Evolutionary conservation across 2,888 invertebrate genomes (phyloP).

Genomic region (Drosophila sordidula): DNA sequence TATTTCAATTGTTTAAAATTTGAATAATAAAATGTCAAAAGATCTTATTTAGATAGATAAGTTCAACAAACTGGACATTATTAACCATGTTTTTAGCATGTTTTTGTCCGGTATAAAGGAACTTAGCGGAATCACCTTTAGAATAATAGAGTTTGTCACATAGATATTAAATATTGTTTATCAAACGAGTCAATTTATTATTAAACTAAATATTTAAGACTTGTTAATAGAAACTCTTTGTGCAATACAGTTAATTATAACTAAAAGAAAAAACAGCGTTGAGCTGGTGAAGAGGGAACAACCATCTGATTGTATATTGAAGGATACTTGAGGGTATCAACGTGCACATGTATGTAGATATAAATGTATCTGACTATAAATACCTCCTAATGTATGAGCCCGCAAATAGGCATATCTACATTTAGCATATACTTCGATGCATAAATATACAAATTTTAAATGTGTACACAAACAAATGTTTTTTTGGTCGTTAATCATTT

Average conservation of each 20-base stretch:
- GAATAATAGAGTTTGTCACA: too few relatives aligned
- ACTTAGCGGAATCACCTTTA: too few relatives aligned
- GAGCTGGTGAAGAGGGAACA: neutral
- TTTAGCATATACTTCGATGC: neutral
- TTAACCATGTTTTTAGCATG: too few relatives aligned
- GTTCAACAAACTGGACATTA: too few relatives aligned
- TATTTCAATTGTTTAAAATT: too few relatives aligned
- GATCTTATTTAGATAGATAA: too few relatives aligned
- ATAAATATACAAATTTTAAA: conserved; percentile 4
- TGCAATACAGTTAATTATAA: neutral
- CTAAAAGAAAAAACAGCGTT: neutral
- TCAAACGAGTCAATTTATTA: neutral
- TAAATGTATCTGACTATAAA: conserved; percentile 3
- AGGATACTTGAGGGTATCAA: neutral
- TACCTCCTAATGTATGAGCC: neutral
- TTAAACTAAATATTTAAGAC: neutral
- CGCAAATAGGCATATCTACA: neutral
- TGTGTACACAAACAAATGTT: conserved; percentile 5
- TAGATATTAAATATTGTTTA: too few relatives aligned
- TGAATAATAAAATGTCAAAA: too few relatives aligned
- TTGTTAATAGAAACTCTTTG: neutral
- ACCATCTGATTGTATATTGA: conserved; percentile 5
- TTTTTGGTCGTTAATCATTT: neutral
- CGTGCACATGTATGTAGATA: neutral
- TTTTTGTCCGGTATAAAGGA: too few relatives aligned